Base-by-base conservation (phyloP, 2,797 vertebrate species). In the Sciaenops ocellatus region DNA sequence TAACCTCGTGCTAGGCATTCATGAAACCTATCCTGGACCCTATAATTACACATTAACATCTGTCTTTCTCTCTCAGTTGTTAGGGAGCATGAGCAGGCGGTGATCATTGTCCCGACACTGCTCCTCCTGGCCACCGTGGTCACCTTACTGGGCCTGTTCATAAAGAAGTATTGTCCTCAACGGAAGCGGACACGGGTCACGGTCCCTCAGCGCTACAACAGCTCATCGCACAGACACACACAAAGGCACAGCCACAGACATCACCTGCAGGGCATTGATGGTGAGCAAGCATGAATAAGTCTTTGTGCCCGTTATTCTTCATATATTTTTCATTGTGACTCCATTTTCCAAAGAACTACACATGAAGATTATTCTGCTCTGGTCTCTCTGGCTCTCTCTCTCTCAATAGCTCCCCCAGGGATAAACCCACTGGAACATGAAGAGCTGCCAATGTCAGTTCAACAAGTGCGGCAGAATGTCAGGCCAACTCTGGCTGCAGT, bases 71-170 rank as follows among this genome's bases (percentile, higher is more conserved):
- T 75, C 38, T 20, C 86, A 96, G 95, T 82, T 0, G 67, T 87
- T 13, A 60, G 17, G n/a, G 56, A 71, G 11, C 59, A 95, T 11
- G 42, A 98, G 76, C 90, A 90, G 1, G 98, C 94, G 28, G 92
- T 99, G 78, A 97, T 99, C 0, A 86, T 98, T 4, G 82, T 99
- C 62, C 98, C 98, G 0, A 73, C 88, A 5, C 70, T 99, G 52
- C 93, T 99, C 10, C 89, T 98, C 63, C 54, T 90, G 0, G 0
- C 10, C 52, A 96, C 94, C 70, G 61, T 97, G 18, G 50, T 96
- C 22, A 82, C 90, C 2, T 44, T 98, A 11, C 5, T 93, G 2
- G 67, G 92, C 59, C 73, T 98, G 73, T 84, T 93, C 13, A 6
- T 91, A 3, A 1, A 92, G 57, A 86, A 24, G 64, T 93, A 24